A percentile compares a stretch with the other conserved stretches of the same genome.
Conservation (phyloP, 1,140 invertebrate genomes). For the Bombus balteatus region DNA sequence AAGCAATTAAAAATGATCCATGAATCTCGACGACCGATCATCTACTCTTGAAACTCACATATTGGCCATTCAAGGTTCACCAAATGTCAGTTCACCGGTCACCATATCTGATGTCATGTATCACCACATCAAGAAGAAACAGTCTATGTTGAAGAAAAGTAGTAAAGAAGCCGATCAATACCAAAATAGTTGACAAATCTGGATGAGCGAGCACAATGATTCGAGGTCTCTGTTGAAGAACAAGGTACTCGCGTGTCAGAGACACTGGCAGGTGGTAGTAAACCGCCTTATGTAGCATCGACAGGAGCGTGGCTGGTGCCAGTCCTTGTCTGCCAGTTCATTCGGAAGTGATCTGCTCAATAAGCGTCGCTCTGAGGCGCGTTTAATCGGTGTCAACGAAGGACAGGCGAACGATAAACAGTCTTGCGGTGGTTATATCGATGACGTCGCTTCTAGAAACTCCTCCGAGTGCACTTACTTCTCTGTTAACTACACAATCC, state of each 20-base stretch:
- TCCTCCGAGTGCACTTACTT: background rate
- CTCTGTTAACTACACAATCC: no score
- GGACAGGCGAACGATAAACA: constrained; percentile 39
- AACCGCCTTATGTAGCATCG: constrained; percentile 9
- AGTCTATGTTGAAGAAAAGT: background rate
- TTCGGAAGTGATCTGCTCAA: constrained; percentile 43
- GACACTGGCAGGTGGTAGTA: constrained; percentile 31
- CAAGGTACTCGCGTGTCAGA: background rate
- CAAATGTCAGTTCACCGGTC: no score
- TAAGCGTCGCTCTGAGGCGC: constrained; percentile 21
- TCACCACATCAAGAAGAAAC: background rate
- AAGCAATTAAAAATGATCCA: background rate
- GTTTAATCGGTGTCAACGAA: constrained; percentile 55
- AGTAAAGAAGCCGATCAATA: background rate
- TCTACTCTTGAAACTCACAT: background rate
- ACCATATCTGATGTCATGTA: background rate
- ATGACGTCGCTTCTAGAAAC: constrained; percentile 21
- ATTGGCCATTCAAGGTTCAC: background rate
- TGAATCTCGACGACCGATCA: background rate
- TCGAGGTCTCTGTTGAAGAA: background rate
- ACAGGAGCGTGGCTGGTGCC: constrained; percentile 3
- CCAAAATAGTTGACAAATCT: no score
- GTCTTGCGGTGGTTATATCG: constrained; percentile 9
- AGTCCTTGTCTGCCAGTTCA: constrained; percentile 28
- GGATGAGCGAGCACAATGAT: background rate